Evolutionary conservation across 92 coral and sea anemone species (phyloP).

Genomic region (Umimayanthus chanpuru): DNA sequence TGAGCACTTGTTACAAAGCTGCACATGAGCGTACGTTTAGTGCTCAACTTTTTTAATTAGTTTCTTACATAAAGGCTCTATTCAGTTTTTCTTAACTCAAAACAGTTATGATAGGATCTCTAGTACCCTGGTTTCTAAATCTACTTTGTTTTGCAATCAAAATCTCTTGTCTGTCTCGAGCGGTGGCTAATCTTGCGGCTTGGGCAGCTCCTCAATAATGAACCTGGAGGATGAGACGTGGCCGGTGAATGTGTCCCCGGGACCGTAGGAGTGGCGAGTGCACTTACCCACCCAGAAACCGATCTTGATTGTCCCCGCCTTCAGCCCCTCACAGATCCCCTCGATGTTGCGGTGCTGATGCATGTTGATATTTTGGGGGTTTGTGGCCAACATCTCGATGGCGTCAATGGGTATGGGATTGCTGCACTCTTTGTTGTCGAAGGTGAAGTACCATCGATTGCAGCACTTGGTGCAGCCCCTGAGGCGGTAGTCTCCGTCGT

Average conservation of each 20-base stretch:
- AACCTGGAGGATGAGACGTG: constrained; percentile 3
- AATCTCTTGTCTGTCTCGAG: too few species aligned
- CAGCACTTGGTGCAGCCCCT: background rate
- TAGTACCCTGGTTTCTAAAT: too few species aligned
- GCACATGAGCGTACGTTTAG: too few species aligned
- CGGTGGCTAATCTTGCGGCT: background rate
- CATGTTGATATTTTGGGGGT: background rate
- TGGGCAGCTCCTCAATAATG: background rate
- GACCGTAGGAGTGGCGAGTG: background rate
- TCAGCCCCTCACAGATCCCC: background rate
- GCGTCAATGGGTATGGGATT: background rate
- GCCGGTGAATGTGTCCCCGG: background rate
- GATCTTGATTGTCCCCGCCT: background rate
- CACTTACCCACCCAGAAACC: constrained; percentile 3
- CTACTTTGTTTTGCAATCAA: too few species aligned
- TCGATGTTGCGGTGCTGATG: constrained; percentile 7
- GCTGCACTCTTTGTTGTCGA: background rate
- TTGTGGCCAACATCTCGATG: background rate
- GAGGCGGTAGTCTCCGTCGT: background rate
- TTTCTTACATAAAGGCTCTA: too few species aligned
- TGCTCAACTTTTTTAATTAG: too few species aligned
- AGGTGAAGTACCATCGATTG: background rate
- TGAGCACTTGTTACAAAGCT: too few species aligned
- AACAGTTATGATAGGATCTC: too few species aligned
- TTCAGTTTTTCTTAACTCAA: too few species aligned